These are phyloP conservation scores for Epinephelus malabaricus DNA, from an alignment of 2,797 vertebrate species.

Conservation along the genomic window DNA sequence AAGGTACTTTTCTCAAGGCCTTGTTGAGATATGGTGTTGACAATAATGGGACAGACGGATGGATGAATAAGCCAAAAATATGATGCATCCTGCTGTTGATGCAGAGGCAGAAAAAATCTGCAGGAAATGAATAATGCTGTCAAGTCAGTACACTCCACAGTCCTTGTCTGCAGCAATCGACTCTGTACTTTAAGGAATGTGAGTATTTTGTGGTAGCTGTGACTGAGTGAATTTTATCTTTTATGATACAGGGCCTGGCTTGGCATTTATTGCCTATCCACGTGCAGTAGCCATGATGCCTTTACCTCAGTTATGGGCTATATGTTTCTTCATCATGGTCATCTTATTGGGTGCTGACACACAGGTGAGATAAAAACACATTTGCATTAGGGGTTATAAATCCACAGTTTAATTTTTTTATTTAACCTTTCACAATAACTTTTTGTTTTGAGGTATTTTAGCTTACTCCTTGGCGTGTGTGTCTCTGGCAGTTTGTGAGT, in stretches of 20 bases:
- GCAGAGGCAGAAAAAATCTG: neutral
- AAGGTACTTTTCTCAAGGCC: too few relatives aligned
- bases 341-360: constrained; percentile 82
- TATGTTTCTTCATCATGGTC: constrained; percentile 84
- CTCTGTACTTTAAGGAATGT: neutral
- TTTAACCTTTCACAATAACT: neutral
- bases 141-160: neutral
- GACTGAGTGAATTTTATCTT: neutral
- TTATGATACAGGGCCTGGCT: constrained; percentile 75
- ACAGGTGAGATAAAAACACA: constrained; percentile 64
- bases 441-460: constrained; percentile 3
- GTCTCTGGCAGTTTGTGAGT: constrained; percentile 89
- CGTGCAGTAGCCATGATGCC: constrained; percentile 84
- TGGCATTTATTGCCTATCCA: constrained; percentile 84
- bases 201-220: neutral
- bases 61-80: too few relatives aligned
- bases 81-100: too few relatives aligned
- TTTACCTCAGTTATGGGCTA: constrained; percentile 81
- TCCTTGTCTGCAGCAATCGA: neutral
- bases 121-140: neutral
- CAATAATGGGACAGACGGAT: too few relatives aligned
- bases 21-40: too few relatives aligned
- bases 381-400: neutral
- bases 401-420: neutral
- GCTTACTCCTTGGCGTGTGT: neutral